Percentiles rank a stretch among this genome's conserved stretches.
phyloP scores from a whole-genome alignment of 2,888 invertebrate species.

The Chaitophorus viminalis region DNA sequence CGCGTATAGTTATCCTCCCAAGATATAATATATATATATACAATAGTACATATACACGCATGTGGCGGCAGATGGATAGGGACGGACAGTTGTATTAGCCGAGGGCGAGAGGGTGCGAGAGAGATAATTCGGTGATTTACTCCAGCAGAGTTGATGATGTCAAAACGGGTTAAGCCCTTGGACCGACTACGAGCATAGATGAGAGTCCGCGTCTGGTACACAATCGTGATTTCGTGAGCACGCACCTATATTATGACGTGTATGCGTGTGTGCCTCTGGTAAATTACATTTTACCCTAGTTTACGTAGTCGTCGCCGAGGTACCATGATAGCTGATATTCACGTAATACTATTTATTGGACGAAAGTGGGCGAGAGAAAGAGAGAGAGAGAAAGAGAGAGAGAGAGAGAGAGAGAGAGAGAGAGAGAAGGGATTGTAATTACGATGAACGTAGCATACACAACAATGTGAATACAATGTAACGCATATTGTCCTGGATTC shows the following conservation, averaged over 20 bases:
- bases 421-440: too few relatives aligned
- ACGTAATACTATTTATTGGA: not conserved
- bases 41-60: too few relatives aligned
- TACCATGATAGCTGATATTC: not conserved
- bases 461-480: not conserved
- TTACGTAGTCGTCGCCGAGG: not conserved
- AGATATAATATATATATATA: too few relatives aligned
- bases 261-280: too few relatives aligned
- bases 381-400: too few relatives aligned
- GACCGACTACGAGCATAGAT: not conserved
- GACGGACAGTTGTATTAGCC: too few relatives aligned
- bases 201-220: not conserved
- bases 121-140: not conserved
- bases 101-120: not conserved
- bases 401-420: too few relatives aligned
- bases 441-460: not conserved
- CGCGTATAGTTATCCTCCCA: too few relatives aligned
- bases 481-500: too few relatives aligned
- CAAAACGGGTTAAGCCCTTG: slow-evolving; percentile 37
- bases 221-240: not conserved
- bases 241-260: not conserved
- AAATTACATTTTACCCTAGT: slow-evolving; percentile 23
- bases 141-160: not conserved
- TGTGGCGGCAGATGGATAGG: too few relatives aligned
- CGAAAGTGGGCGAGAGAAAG: not conserved